Base-by-base conservation (phyloP, 2,113 vertebrate species). In the Dipodomys ordii region DNA sequence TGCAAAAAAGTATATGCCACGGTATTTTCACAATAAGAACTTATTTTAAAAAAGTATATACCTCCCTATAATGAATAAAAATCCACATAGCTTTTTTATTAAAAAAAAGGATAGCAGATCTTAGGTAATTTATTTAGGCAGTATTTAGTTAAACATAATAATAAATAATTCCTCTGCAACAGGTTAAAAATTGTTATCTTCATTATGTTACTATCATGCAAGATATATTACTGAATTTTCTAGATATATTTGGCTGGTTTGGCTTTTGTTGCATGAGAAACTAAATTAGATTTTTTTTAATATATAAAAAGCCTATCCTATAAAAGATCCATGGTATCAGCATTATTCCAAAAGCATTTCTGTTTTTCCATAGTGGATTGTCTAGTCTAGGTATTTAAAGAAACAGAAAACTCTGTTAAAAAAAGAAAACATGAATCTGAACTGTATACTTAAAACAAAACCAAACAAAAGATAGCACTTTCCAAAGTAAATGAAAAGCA, bases 371-470 rank as follows among this genome's bases (percentile, higher is more conserved):
- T 28, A 77, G 30, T 87, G 19, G 64, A 84, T 32, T 73, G 23
- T 91, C 79, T 19, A 53, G 88, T 80, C 12, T 4, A 93, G 57
- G 53, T 79, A 83, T 39, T 49, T 49, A 49, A 94, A 96, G 78
- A 96, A 90, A 87, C 86, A 96, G 74, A 95, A 88, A 93, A 92
- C 57, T 95, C 67, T 62, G 53, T 83, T 91, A 53, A 91, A 96
- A 94, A 94, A 49, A 16, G 62, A 82, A 95, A 95, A 87, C 77
- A 93, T n/a, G 72, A 83, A 77, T 82, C 78, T 67, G 84, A 94
- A 49, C 91, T 92, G 32, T 91, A 30, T 81, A 18, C 87, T 87
- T 89, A 78, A 80, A 96, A 87, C 65, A 96, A 82, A 90, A 57
- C 53, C 53, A 57, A 57, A 57, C 53, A 57, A 87, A 95, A 82